phyloP scores from a whole-genome alignment of 2,113 vertebrate genomes.

The Heterotis niloticus region DNA sequence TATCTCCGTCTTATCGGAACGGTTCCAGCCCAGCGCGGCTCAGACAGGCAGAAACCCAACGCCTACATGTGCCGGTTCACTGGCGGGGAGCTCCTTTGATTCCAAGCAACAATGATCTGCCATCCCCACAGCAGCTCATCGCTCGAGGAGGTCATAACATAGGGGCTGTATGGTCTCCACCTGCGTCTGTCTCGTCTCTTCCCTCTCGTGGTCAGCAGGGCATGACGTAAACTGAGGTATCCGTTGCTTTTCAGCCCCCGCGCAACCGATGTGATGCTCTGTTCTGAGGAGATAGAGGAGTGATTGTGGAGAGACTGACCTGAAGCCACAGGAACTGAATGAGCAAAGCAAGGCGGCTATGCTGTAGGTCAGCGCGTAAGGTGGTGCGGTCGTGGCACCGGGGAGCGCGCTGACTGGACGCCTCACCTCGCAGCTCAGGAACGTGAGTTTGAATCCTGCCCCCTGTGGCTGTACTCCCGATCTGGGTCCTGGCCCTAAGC shows the following conservation, averaged over 20 bases:
- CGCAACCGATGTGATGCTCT: not conserved
- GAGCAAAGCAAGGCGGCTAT: not conserved
- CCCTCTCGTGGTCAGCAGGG: not conserved
- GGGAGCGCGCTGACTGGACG: too few species aligned
- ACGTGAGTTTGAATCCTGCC: too few species aligned
- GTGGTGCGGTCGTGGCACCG: too few species aligned
- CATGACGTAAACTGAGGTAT: not conserved
- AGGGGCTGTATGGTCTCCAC: conserved; percentile 23
- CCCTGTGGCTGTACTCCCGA: too few species aligned
- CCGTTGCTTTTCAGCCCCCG: not conserved
- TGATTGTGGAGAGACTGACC: not conserved
- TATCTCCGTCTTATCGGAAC: conserved; percentile 10
- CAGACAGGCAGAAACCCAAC: conserved; percentile 5
- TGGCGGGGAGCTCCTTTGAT: conserved; percentile 1
- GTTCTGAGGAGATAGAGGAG: not conserved
- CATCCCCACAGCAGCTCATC: not conserved
- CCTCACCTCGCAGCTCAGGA: too few species aligned
- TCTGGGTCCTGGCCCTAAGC: too few species aligned
- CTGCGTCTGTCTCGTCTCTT: not conserved
- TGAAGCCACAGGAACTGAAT: not conserved
- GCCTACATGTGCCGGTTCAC: not conserved
- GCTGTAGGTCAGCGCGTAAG: not conserved
- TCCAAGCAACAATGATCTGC: not conserved
- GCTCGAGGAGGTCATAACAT: conserved; percentile 1
- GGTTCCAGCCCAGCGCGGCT: not conserved